These are phyloP conservation scores for Megalonaias nervosa DNA, from an alignment of 1,140 invertebrate species.

Conservation along the genomic window DNA sequence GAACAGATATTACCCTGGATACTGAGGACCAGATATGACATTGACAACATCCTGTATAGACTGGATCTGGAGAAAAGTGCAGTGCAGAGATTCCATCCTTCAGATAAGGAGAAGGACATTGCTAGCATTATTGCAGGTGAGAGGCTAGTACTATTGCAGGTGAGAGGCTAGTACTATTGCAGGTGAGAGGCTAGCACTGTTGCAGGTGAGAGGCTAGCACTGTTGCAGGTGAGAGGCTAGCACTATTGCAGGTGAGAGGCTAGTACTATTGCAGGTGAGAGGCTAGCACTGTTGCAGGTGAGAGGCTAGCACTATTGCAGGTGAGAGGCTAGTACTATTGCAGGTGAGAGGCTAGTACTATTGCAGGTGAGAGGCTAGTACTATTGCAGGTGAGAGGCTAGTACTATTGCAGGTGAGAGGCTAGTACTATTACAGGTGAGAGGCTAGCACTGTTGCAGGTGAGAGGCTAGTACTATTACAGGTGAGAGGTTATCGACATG, in stretches of 20 bases:
- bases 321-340: too few species aligned
- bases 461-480: constrained; percentile 8
- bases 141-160: constrained; percentile 8
- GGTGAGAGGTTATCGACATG: background rate
- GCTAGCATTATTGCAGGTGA: constrained; percentile 18
- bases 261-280: too few species aligned
- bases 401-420: constrained; percentile 24
- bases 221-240: constrained; percentile 21
- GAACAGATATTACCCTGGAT: too few species aligned
- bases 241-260: constrained; percentile 25
- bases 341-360: too few species aligned
- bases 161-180: constrained; percentile 15
- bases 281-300: constrained; percentile 19
- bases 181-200: constrained; percentile 20
- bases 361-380: constrained; percentile 20
- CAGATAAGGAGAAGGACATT: constrained; percentile 19
- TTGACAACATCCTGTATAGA: constrained; percentile 17
- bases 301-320: constrained; percentile 14
- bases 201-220: constrained; percentile 16
- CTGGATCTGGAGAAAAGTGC: constrained; percentile 24
- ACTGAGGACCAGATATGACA: constrained; percentile 11
- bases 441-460: constrained; percentile 19
- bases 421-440: too few species aligned
- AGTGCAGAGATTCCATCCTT: constrained; percentile 3
- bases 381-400: constrained; percentile 21